Evolutionary conservation across 1,140 invertebrate genomes (phyloP), one percentile per base, ranked within the genome.

Genomic region (Bombus sibiricus): DNA sequence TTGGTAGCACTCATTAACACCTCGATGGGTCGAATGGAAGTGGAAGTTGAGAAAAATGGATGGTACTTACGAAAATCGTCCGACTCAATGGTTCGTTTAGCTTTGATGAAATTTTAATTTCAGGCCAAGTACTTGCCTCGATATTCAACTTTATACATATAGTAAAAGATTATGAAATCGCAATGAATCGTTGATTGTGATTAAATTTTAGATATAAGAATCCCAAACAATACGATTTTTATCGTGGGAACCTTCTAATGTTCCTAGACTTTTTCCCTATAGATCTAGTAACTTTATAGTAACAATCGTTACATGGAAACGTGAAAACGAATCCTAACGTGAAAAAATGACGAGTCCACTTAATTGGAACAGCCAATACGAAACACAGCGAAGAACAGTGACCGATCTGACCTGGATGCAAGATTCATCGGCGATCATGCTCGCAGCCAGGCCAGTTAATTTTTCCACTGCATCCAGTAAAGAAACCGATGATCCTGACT

Each of bases 371-470:
- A 53, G 47, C 18, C 47, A 53, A 53, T 53, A 53, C 47, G 47
- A 53, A 53, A 8, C 47, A 28, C 10, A 6, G 34, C 4, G 13
- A 6, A 13, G 32, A 10, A 25, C 9, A 68, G 28, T 8, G 41
- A 2, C 15, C 32, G 71, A 87, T 85, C 73, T 82, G 87, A 89
- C 83, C 89, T 87, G 66, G 62, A 90, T 85, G 82, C 59, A 87
- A 90, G 75, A 90, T 87, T 85, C 80, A 87, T 88, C 72, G 34
- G 62, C 13, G 37, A 68, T 28, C 8, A 2, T 28, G 25, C n/a
- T 32, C 18, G 4, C 12, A 57, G 64, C 34, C 57, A 47, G 12
- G 9, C 32, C 6, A 15, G 59, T 84, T 53, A 34, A 83, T 78
- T 83, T 83, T 78, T 71, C 77, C 77, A 41, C 15, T 62, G 83